Evolutionary conservation across 2,888 invertebrate genomes (phyloP).

Genomic region (Leistus spinibarbis): DNA sequence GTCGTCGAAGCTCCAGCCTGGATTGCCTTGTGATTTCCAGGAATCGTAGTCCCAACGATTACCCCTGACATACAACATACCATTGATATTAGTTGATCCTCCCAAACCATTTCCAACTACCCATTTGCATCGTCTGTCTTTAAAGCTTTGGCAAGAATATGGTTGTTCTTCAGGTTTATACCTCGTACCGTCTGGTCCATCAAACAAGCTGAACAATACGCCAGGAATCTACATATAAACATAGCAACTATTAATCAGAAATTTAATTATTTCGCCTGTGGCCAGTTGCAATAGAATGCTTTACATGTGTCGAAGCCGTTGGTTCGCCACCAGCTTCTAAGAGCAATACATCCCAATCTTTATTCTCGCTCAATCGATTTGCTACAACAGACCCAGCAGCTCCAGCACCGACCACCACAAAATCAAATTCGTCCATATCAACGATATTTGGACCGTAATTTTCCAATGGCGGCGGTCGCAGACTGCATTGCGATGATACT

Average conservation of each 20-base stretch:
- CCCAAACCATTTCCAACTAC: constrained; percentile 66
- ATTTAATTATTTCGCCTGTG: no score
- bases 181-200: constrained; percentile 47
- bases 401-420: constrained; percentile 62
- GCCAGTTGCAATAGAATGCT: no score
- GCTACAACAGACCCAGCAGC: constrained; percentile 63
- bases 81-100: constrained; percentile 66
- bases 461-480: constrained; percentile 65
- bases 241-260: constrained; percentile 1
- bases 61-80: constrained; percentile 66
- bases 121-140: constrained; percentile 56
- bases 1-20: constrained; percentile 18
- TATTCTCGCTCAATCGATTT: constrained; percentile 59
- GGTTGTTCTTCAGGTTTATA: constrained; percentile 58
- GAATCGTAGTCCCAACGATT: constrained; percentile 66
- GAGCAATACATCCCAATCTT: constrained; percentile 58
- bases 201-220: constrained; percentile 48
- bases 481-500: constrained; percentile 64
- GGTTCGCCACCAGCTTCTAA: constrained; percentile 62
- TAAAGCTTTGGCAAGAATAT: constrained; percentile 49
- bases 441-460: constrained; percentile 60
- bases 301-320: constrained; percentile 51
- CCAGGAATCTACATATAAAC: constrained; percentile 56
- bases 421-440: constrained; percentile 55
- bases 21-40: constrained; percentile 65